Evolutionary conservation across 2,797 vertebrate species (phyloP), one percentile per base, ranked within the genome.

Genomic region (Hydrolagus colliei): DNA sequence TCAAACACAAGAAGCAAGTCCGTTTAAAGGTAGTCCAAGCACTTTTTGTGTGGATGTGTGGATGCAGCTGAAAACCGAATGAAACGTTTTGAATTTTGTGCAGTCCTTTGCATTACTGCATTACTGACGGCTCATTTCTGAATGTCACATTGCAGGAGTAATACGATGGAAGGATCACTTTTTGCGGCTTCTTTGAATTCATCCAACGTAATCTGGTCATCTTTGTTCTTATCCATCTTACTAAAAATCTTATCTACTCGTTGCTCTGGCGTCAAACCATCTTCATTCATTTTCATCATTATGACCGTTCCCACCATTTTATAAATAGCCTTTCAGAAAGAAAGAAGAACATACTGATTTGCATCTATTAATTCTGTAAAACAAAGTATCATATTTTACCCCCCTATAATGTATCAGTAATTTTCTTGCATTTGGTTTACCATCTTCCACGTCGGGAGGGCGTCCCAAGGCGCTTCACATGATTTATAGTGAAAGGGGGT

Each of bases 141-240:
- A 93, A 99, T 97, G 96, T 99, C 98, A 89, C 98, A 99, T 94
- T 99, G 98, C 92, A 99, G 96, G 89, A 99, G 97, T 95, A 99
- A 93, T 93, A 99, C 98, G 68, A 99, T 99, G 95, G 98, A 99
- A 0, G 98, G 98, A 91, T 99, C 98, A 73, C 98, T 96, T 94
- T 99, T 99, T 89, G 98, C 98, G 86, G 98, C 98, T 92, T 99
- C 98, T 94, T 99, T 99, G 95, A 99, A 99, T 92, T 99, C 98
- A 88, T 99, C 97, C 96, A 99, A 92, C 7, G 97, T 91, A 91
- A 99, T 99, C 95, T 99, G 98, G 94, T 99, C 98, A 0, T 99
- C 98, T 94, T 99, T 98, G 95, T 99, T 99, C 95, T 98, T 99
- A 93, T 99, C 98, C 98, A 99, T 99, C 95, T 99, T 99, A 92